Conservation (phyloP, 2,888 invertebrate genomes). For the Limnephilus marmoratus region DNA sequence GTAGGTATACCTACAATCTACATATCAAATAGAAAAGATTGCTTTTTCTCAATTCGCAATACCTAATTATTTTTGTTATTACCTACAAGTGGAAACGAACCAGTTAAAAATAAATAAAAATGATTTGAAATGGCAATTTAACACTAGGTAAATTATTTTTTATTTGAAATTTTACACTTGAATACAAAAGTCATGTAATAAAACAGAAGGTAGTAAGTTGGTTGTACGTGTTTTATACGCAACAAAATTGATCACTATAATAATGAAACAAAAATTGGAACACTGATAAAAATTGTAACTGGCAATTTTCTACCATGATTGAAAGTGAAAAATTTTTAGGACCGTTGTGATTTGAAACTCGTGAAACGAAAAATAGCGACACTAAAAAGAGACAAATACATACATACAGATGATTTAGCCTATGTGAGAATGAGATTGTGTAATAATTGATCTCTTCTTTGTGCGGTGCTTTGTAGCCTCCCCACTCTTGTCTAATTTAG, state of each 20-base stretch:
- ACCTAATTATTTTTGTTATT: background rate
- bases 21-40: background rate
- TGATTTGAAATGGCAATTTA: conserved; percentile 26
- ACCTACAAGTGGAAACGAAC: background rate
- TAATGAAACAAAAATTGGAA: background rate
- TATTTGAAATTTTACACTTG: background rate
- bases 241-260: background rate
- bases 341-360: too few relatives aligned
- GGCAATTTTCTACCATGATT: background rate
- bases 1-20: background rate
- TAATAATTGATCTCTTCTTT: too few relatives aligned
- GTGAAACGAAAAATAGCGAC: too few relatives aligned
- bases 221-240: background rate
- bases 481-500: too few relatives aligned
- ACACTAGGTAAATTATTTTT: background rate
- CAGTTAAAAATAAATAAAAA: conserved; percentile 3
- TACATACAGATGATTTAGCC: too few relatives aligned
- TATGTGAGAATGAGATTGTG: too few relatives aligned
- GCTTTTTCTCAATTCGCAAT: background rate
- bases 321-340: too few relatives aligned
- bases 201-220: background rate
- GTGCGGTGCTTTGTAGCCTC: too few relatives aligned
- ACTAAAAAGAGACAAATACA: too few relatives aligned
- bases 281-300: background rate
- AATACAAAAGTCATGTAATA: background rate